A percentile compares a stretch with the other conserved stretches of the same genome.
These are phyloP conservation scores for Aporophyla nigra DNA, from an alignment of 2,888 invertebrate species.

Conservation along the genomic window DNA sequence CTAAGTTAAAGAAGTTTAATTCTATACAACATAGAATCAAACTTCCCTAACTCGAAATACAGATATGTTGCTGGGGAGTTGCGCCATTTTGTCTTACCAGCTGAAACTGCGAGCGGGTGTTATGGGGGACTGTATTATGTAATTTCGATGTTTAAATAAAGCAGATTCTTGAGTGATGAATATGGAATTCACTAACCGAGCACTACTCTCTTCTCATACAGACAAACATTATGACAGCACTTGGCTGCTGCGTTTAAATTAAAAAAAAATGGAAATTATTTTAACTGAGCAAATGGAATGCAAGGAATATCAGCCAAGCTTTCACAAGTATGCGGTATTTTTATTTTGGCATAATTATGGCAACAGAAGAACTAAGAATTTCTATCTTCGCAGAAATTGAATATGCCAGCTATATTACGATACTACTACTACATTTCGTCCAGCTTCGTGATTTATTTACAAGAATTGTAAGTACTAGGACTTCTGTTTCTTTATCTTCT, in stretches of 20 bases:
- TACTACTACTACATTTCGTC: no score
- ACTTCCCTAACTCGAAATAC: no score
- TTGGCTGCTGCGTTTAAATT: neutral
- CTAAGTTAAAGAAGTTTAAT: no score
- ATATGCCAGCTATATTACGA: no score
- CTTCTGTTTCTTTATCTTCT: constrained; percentile 9
- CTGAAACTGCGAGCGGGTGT: neutral
- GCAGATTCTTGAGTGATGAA: neutral
- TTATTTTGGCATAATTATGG: neutral
- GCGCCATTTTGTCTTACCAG: neutral
- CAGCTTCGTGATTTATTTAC: neutral
- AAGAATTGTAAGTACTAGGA: neutral
- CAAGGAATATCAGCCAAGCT: no score
- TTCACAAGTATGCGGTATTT: neutral
- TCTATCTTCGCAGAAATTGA: neutral
- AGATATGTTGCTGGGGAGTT: neutral
- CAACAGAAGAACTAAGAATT: neutral
- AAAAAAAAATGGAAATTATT: neutral
- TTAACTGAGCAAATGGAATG: neutral
- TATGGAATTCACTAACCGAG: no score
- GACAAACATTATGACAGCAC: neutral
- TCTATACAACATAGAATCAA: no score
- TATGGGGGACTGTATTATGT: neutral
- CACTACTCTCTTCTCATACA: no score
- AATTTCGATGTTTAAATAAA: neutral